Conservation (phyloP, 2,797 vertebrate genomes). For the Darevskia mixta region DNA sequence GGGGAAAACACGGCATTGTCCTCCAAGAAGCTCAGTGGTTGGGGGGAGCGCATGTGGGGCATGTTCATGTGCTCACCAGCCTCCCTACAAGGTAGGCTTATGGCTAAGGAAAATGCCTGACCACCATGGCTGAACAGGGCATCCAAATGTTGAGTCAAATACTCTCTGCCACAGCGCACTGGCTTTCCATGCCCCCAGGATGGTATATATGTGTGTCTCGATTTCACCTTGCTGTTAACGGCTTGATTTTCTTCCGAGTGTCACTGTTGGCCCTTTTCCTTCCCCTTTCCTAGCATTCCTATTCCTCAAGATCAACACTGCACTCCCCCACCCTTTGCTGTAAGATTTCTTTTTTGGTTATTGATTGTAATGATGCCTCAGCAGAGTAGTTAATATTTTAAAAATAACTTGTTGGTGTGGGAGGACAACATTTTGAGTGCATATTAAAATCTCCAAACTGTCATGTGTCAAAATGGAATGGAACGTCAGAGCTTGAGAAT, state of each 20-base stretch:
- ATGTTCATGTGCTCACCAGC: not conserved
- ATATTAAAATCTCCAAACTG: constrained; percentile 36
- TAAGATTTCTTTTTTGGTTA: constrained; percentile 41
- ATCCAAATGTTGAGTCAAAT: no score
- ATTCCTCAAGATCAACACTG: constrained; percentile 6
- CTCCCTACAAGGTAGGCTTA: not conserved
- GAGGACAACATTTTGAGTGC: constrained; percentile 12
- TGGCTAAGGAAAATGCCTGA: not conserved
- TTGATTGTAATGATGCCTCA: constrained; percentile 54
- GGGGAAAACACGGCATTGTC: no score
- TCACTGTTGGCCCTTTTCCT: not conserved
- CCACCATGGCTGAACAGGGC: no score
- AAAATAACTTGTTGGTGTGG: constrained; percentile 42
- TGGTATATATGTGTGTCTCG: no score
- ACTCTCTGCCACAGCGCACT: no score
- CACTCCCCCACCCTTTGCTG: not conserved
- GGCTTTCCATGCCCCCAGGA: not conserved
- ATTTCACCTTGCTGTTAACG: not conserved
- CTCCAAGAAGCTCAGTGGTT: no score
- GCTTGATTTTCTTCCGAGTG: constrained; percentile 29
- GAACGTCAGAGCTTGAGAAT: constrained; percentile 11
- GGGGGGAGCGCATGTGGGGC: no score
- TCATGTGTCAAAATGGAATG: constrained; percentile 41
- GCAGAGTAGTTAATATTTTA: constrained; percentile 58
- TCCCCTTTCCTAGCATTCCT: not conserved